A percentile compares a stretch with the other conserved stretches of the same genome.
phyloP scores from a whole-genome alignment of 2,797 vertebrate genomes.

The Sarcoramphus papa region DNA sequence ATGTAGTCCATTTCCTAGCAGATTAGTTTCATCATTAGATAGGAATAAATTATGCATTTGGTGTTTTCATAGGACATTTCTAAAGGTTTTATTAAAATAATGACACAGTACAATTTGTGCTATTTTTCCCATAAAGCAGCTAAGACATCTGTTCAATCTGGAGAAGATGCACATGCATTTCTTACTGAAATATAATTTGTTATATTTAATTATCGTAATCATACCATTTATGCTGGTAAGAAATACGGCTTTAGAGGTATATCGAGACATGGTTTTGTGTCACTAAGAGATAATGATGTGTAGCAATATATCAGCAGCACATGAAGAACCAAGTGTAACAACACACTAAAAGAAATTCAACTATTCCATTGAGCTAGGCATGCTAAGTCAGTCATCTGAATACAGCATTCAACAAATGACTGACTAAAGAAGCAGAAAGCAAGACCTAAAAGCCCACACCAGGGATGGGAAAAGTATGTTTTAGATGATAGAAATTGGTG shows the following conservation, averaged over 20 bases:
- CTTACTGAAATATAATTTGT: not conserved
- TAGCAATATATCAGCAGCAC: not conserved
- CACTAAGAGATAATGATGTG: not conserved
- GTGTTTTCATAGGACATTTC: not conserved
- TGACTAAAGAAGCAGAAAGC: not conserved
- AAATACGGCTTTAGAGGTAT: not conserved
- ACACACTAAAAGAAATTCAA: not conserved
- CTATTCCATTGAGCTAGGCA: not conserved
- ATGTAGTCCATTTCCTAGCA: not conserved
- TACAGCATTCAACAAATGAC: not conserved
- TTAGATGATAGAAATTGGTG: not conserved
- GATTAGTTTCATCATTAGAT: not conserved
- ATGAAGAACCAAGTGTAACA: not conserved
- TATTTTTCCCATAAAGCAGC: not conserved
- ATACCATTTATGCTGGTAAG: not conserved
- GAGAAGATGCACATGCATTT: not conserved
- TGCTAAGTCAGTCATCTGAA: not conserved
- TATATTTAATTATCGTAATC: not conserved
- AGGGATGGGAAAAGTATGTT: not conserved
- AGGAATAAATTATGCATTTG: not conserved
- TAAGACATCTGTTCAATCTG: not conserved
- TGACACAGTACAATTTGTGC: not conserved
- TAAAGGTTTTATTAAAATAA: not conserved
- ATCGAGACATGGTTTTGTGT: not conserved
- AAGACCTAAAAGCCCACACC: not conserved